Conservation (phyloP, 1,140 invertebrate species). For the Zaprionus africanus region DNA sequence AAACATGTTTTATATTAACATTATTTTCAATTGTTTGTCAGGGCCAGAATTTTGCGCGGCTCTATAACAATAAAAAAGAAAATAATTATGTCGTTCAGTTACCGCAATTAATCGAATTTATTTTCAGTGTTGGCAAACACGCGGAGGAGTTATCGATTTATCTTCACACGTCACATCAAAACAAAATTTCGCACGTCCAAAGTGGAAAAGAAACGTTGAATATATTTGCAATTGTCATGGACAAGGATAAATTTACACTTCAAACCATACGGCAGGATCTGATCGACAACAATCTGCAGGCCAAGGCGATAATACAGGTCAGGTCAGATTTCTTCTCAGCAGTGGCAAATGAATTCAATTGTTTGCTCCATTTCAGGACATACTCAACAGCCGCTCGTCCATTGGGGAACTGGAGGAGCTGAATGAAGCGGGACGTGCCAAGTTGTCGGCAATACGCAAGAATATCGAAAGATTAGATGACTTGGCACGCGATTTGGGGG, state of each 20-base stretch:
- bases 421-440: conserved; percentile 89
- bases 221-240: conserved; percentile 48
- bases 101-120: neutral
- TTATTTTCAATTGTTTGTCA: neutral
- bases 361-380: conserved; percentile 86
- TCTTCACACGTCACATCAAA: conserved; percentile 44
- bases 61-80: neutral
- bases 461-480: conserved; percentile 89
- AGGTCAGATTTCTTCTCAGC: conserved; percentile 32
- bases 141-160: conserved; percentile 19
- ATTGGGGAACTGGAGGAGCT: conserved; percentile 89
- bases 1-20: neutral
- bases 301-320: conserved; percentile 92
- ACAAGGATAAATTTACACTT: conserved; percentile 74
- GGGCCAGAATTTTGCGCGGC: neutral
- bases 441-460: conserved; percentile 87
- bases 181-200: conserved; percentile 30
- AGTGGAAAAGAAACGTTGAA: conserved; percentile 12
- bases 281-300: conserved; percentile 89
- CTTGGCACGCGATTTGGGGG: conserved; percentile 88
- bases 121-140: neutral
- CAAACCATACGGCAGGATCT: conserved; percentile 86
- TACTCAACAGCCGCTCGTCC: conserved; percentile 88
- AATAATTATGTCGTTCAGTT: neutral
- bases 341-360: neutral